These are phyloP conservation scores for Cyphomyrus discorhynchus DNA, from an alignment of 2,113 vertebrate genomes.

Conservation along the genomic window DNA sequence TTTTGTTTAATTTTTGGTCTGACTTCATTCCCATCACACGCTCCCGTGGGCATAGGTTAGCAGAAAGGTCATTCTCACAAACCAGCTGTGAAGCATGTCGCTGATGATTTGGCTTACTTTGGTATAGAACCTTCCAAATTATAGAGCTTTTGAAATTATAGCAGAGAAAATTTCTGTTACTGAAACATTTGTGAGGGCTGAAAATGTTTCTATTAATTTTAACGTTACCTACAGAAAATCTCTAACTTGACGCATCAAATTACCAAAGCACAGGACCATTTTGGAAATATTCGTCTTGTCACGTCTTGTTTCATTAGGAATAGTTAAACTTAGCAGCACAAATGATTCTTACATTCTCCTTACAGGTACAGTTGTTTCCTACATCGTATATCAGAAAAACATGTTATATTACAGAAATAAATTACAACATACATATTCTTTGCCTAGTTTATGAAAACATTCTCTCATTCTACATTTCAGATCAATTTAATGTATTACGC, in stretches of 20 bases:
- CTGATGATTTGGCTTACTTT: background rate
- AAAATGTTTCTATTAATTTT: background rate
- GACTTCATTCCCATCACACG: background rate
- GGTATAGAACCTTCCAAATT: background rate
- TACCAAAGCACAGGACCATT: background rate
- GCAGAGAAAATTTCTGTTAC: background rate
- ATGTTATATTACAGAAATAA: background rate
- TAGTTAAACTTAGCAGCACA: background rate
- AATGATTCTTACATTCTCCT: background rate
- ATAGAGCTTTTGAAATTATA: background rate
- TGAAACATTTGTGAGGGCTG: background rate
- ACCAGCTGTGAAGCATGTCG: background rate
- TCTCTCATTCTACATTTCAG: background rate
- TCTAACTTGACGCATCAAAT: background rate
- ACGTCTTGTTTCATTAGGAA: background rate
- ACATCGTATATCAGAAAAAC: background rate
- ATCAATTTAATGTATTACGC: background rate
- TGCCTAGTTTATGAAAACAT: background rate
- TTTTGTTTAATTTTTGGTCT: background rate
- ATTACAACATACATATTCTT: background rate
- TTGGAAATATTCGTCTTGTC: background rate
- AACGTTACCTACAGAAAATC: background rate
- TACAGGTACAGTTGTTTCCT: background rate
- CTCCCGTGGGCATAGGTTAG: background rate
- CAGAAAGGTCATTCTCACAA: background rate